Evolutionary conservation across 30 jellyfish, hydroid and myxozoan species (phyloP).

Genomic region (Calvadosia cruxmelitensis): DNA sequence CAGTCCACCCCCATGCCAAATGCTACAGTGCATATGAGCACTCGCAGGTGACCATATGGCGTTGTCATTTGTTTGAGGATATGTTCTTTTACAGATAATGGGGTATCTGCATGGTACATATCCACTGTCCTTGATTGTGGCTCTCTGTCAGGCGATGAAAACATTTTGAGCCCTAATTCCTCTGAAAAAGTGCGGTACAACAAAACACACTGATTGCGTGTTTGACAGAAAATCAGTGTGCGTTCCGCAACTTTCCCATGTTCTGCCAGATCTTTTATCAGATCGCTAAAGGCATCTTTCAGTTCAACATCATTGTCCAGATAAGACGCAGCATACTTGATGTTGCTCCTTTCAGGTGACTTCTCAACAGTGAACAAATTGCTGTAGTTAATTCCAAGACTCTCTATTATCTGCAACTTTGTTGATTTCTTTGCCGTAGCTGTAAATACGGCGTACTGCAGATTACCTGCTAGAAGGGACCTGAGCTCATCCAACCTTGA

Average conservation of each 20-base stretch:
- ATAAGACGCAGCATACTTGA: conserved; percentile 4
- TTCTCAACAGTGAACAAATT: conserved; percentile 9
- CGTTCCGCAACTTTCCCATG: conserved; percentile 5
- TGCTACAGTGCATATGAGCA: conserved; percentile 19
- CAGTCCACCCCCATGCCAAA: conserved; percentile 43
- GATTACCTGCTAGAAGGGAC: neutral
- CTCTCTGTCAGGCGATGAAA: neutral
- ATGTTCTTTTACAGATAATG: conserved; percentile 17
- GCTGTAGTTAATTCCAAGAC: neutral
- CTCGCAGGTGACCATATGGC: conserved; percentile 4
- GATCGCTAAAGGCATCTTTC: conserved; percentile 1
- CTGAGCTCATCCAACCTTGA: neutral
- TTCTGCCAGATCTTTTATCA: conserved; percentile 6
- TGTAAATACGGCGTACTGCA: neutral
- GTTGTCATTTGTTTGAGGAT: conserved; percentile 7
- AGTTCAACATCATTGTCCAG: conserved; percentile 16
- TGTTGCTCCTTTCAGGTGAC: conserved; percentile 11
- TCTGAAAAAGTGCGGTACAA: conserved; percentile 9
- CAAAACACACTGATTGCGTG: conserved; percentile 21
- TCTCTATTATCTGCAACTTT: neutral
- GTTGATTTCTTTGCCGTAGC: neutral
- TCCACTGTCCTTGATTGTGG: conserved; percentile 25
- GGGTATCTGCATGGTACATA: conserved; percentile 40
- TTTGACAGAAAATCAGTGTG: conserved; percentile 22
- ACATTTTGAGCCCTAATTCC: conserved; percentile 3